Conservation (phyloP, 2,888 invertebrate genomes). For the Diaphora mendica region DNA sequence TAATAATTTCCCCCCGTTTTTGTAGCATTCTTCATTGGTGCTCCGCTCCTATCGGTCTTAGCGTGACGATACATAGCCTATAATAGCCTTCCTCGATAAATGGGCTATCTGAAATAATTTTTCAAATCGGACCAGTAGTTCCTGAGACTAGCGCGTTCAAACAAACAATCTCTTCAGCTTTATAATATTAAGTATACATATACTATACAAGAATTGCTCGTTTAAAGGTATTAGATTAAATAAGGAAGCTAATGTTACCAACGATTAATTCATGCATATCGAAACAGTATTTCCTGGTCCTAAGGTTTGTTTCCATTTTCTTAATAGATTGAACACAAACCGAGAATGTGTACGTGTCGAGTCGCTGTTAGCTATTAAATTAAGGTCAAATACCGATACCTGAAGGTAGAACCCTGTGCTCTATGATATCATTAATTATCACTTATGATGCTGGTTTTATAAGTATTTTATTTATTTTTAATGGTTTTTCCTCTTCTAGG, state of each 20-base stretch:
- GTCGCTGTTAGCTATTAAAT: constrained; percentile 13
- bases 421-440: not conserved
- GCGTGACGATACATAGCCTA: too few species aligned
- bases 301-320: constrained; percentile 14
- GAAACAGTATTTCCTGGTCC: constrained; percentile 15
- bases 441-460: not conserved
- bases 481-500: not conserved
- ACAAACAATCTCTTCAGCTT: too few species aligned
- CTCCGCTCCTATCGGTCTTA: too few species aligned
- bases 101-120: too few species aligned
- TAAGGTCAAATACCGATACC: constrained; percentile 18
- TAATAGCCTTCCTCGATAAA: too few species aligned
- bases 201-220: too few species aligned
- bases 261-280: constrained; percentile 11
- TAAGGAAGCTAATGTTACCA: constrained; percentile 16
- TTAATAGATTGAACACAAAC: constrained; percentile 3
- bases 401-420: constrained; percentile 3
- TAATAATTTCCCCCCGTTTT: too few species aligned
- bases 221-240: not conserved
- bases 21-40: too few species aligned
- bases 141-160: too few species aligned
- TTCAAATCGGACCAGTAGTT: too few species aligned
- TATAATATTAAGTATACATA: too few species aligned
- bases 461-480: not conserved
- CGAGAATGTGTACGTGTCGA: constrained; percentile 7